Percentiles rank a stretch among this genome's conserved stretches.
Evolutionary conservation across 2,797 vertebrate species (phyloP).

Genomic region (Denticeps clupeoides): DNA sequence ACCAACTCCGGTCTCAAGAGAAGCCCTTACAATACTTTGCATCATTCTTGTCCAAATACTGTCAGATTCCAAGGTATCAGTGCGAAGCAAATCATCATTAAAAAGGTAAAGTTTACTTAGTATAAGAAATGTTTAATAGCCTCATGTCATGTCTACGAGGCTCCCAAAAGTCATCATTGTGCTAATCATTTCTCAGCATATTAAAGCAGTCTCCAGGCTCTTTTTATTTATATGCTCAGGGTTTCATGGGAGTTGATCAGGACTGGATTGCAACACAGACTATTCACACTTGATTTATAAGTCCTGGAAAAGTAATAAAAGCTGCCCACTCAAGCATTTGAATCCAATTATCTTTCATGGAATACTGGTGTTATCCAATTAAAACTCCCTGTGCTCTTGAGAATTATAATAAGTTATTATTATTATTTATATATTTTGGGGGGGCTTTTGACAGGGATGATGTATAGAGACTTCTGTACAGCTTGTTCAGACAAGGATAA

Average conservation of each 20-base stretch:
- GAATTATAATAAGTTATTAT: slow-evolving; percentile 32
- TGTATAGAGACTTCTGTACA: slow-evolving; percentile 16
- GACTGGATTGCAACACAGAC: slow-evolving; percentile 26
- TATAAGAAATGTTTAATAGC: no score
- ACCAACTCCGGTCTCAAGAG: no score
- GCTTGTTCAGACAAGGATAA: no score
- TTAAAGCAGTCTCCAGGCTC: slow-evolving; percentile 21
- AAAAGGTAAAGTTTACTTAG: no score
- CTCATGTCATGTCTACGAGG: background rate
- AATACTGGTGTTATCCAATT: slow-evolving; percentile 38
- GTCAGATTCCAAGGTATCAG: no score
- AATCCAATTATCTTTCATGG: slow-evolving; percentile 37
- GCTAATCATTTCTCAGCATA: slow-evolving; percentile 3
- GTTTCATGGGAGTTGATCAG: slow-evolving; percentile 24
- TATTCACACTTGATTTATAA: slow-evolving; percentile 33
- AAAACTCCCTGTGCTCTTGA: slow-evolving; percentile 28
- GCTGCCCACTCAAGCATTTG: slow-evolving; percentile 32
- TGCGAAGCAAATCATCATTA: no score
- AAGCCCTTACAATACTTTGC: no score
- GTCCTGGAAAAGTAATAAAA: slow-evolving; percentile 35
- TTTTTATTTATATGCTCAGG: slow-evolving; percentile 27
- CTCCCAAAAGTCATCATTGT: slow-evolving; percentile 13
- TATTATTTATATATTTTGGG: no score
- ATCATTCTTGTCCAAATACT: no score
- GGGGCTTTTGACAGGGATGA: slow-evolving; percentile 18